phyloP scores from a whole-genome alignment of 1,140 invertebrate species.

The Temnothorax longispinosus region DNA sequence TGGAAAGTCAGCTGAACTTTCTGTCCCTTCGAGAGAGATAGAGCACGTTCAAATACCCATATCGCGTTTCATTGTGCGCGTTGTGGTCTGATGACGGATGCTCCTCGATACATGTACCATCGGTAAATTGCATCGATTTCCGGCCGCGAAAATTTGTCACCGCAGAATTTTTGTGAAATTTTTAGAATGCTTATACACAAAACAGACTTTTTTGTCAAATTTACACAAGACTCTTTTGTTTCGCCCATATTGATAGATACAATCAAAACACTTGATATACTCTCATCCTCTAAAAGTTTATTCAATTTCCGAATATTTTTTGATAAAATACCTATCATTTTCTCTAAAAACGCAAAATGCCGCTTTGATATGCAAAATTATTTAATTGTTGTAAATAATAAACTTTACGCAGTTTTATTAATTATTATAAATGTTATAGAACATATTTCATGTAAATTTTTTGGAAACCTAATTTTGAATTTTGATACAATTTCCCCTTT shows the following conservation, averaged over 20 bases:
- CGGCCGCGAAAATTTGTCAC: neutral
- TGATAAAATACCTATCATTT: neutral
- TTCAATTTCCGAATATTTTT: constrained; percentile 9
- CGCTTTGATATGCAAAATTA: neutral
- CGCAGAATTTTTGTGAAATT: constrained; percentile 8
- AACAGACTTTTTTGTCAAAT: neutral
- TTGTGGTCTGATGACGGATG: constrained; percentile 46
- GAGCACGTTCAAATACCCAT: constrained; percentile 18
- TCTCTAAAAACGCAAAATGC: neutral
- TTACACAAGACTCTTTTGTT: neutral
- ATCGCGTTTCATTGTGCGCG: constrained; percentile 41
- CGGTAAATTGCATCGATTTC: constrained; percentile 39
- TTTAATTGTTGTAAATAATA: neutral
- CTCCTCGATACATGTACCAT: constrained; percentile 7
- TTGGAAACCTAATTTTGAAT: neutral
- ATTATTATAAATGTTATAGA: neutral
- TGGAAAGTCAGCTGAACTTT: constrained; percentile 46
- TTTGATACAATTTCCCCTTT: neutral
- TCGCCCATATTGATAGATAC: neutral
- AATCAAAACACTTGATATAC: neutral
- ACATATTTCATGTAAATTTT: neutral
- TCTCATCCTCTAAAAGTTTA: neutral
- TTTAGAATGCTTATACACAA: neutral
- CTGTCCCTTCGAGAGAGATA: constrained; percentile 17
- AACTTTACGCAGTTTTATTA: neutral